A percentile compares a stretch with the other conserved stretches of the same genome.
phyloP scores from a whole-genome alignment of 2,113 vertebrate genomes.

The Acanthisitta chloris region DNA sequence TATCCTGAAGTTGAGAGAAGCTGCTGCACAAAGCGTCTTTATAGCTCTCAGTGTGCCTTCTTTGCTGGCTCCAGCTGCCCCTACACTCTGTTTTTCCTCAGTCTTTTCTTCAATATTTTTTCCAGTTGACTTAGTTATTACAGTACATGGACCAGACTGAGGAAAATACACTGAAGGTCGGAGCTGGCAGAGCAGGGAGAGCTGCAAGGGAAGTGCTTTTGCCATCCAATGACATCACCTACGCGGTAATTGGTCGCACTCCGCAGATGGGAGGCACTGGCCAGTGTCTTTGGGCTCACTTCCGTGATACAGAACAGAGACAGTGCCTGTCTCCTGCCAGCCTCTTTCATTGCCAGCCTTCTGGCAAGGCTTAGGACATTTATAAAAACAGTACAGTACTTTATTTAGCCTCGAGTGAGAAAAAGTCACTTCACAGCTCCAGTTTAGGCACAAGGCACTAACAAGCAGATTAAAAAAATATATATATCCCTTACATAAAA shows the following conservation, averaged over 20 bases:
- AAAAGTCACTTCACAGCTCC: conserved; percentile 50
- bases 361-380: conserved; percentile 49
- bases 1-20: conserved; percentile 38
- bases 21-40: conserved; percentile 72
- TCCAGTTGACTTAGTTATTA: conserved; percentile 73
- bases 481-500: conserved; percentile 6
- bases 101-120: conserved; percentile 69
- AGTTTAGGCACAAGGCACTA: conserved; percentile 9
- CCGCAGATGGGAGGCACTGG: conserved; percentile 27
- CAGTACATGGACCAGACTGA: conserved; percentile 53
- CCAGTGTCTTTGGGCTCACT: conserved; percentile 34
- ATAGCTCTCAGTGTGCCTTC: conserved; percentile 56
- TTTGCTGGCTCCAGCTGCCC: conserved; percentile 73
- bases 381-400: conserved; percentile 64
- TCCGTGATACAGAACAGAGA: conserved; percentile 53
- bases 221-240: conserved; percentile 55
- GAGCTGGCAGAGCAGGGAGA: conserved; percentile 36
- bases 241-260: neutral
- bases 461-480: neutral
- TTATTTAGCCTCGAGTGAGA: conserved; percentile 45
- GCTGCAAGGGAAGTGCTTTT: conserved; percentile 35
- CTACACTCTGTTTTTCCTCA: conserved; percentile 56
- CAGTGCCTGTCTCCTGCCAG: conserved; percentile 51
- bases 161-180: conserved; percentile 45
- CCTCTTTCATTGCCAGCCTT: conserved; percentile 52